Base-by-base conservation (phyloP, 2,888 invertebrate species). In the Trypoxylon attenuatum region DNA sequence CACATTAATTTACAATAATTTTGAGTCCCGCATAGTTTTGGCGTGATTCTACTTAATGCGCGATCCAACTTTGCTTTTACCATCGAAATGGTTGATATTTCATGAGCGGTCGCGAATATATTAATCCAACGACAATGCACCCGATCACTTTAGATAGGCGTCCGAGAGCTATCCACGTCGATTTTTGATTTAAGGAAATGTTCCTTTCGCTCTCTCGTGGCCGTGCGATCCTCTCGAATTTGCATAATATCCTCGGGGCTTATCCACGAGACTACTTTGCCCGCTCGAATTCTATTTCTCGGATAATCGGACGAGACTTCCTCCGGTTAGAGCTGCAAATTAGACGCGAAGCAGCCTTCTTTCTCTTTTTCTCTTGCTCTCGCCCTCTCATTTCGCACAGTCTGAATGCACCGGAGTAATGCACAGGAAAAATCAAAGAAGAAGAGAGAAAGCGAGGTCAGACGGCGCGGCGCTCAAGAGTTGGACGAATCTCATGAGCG, bases 1-100 rank as follows among this genome's bases (percentile, higher is more conserved):
- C 47, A 63, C 54, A 74, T 77, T 77, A 76, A 76, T 76, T 77
- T 74, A 77, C 67, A 69, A 69, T 69, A 69, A 46, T 58, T 66
- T 49, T 22, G 23, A 27, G 50, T 38, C 55, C 42, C 56, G 64
- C 73, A 75, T 75, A 68, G 61, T 73, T 76, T 59, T 58, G 42
- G n/a, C 57, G 54, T 73, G 76, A 75, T 61, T 72, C 25, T 18
- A n/a, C n/a, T n/a, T n/a, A n/a, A n/a, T 21, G 50, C 45, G 54
- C 53, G 63, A 54, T 60, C 55, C 18, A 33, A 41, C 42, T 49
- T 55, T 55, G 51, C 43, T 42, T 39, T 64, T 56, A 39, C 53
- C 61, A 60, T 53, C 15, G 39, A 52, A 68, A 67, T 56, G 27
- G 67, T 5, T 43, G 60, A 67, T 67, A 67, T 67, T 60, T 68